phyloP scores from a whole-genome alignment of 2,113 vertebrate genomes.

The Cyanocitta stelleri region DNA sequence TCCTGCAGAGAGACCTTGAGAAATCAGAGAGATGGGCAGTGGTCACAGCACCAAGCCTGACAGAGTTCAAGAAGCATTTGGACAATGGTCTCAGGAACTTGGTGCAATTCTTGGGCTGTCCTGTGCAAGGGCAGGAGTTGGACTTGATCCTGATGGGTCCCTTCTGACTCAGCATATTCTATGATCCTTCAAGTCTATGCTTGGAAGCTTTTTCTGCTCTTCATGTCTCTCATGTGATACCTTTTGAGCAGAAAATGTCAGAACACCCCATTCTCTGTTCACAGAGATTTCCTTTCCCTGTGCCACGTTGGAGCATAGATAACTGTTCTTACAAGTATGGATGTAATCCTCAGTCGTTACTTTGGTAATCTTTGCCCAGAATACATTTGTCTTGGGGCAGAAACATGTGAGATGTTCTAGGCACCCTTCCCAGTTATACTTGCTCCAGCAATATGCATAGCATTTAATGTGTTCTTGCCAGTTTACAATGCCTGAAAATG shows the following conservation, averaged over 20 bases:
- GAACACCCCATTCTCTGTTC: not conserved
- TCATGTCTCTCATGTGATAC: not conserved
- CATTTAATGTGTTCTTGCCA: conserved; percentile 10
- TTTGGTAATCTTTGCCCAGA: conserved; percentile 35
- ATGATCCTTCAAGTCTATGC: not conserved
- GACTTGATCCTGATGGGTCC: not conserved
- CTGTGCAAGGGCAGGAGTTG: not conserved
- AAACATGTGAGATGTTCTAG: conserved; percentile 41
- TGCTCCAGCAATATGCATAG: conserved; percentile 22
- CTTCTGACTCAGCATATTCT: not conserved
- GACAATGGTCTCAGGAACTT: not conserved
- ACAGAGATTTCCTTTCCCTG: not conserved
- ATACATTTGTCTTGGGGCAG: conserved; percentile 42
- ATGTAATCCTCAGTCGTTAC: conserved; percentile 21
- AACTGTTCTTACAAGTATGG: not conserved
- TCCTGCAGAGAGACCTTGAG: not conserved
- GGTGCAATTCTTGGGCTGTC: not conserved
- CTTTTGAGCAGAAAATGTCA: not conserved
- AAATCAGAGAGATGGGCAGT: not conserved
- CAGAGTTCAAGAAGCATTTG: not conserved
- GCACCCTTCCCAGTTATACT: conserved; percentile 34
- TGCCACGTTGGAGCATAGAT: not conserved
- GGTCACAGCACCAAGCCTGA: not conserved
- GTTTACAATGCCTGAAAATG: conserved; percentile 22
- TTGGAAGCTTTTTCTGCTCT: not conserved